Evolutionary conservation across 2,888 invertebrate genomes (phyloP).

Genomic region (Cephus rjabovi): DNA sequence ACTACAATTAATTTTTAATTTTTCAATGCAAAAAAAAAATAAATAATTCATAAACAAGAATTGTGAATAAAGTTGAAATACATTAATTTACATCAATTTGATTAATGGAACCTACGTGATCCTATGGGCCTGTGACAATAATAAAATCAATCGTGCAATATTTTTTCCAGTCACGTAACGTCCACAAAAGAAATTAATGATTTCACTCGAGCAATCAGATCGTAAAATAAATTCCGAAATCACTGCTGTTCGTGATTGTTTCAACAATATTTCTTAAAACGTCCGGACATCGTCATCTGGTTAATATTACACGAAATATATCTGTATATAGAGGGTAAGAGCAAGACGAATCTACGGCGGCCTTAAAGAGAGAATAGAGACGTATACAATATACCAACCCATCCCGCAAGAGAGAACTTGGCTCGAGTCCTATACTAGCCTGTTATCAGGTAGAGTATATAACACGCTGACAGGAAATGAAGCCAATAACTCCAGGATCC

Average conservation of each 20-base stretch:
- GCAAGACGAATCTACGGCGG: background rate
- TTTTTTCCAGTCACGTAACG: background rate
- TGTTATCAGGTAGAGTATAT: background rate
- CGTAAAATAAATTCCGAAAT: background rate
- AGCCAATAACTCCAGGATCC: background rate
- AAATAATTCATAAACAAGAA: background rate
- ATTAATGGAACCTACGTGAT: background rate
- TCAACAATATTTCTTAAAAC: too few relatives aligned
- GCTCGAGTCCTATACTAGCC: background rate
- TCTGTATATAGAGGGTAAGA: background rate
- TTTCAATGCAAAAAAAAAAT: background rate
- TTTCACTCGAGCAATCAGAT: background rate
- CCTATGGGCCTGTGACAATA: background rate
- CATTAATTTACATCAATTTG: background rate
- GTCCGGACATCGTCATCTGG: background rate
- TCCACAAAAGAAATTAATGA: background rate
- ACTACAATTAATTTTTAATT: background rate
- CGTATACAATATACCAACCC: background rate
- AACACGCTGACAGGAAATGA: background rate
- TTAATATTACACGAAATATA: background rate
- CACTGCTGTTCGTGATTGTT: too few relatives aligned
- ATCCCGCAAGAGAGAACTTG: background rate
- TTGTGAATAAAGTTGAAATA: background rate
- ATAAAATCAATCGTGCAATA: background rate
- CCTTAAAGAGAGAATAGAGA: background rate